These are phyloP conservation scores for Eretmochelys imbricata DNA, from an alignment of 2,113 vertebrate genomes.

Conservation along the genomic window DNA sequence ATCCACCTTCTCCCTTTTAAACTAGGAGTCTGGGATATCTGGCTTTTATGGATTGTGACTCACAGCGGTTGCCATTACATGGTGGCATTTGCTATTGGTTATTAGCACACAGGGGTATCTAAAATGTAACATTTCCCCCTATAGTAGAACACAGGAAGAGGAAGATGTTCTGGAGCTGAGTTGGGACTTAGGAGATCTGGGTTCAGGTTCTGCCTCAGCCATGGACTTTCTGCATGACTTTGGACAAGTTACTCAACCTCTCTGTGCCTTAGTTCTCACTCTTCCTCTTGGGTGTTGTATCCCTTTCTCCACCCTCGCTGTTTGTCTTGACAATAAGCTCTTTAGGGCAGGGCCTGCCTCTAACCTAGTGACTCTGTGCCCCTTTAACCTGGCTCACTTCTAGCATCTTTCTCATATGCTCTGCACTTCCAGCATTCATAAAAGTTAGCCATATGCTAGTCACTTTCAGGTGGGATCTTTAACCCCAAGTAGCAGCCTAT, in stretches of 20 bases:
- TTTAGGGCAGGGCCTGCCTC: not conserved
- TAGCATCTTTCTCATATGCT: not conserved
- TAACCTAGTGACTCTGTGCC: not conserved
- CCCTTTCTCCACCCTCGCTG: not conserved
- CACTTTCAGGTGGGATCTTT: not conserved
- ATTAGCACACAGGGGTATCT: not conserved
- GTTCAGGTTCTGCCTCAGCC: not conserved
- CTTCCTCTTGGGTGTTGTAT: not conserved
- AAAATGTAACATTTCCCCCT: not conserved
- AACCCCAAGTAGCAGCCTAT: not conserved
- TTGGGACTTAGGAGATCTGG: not conserved
- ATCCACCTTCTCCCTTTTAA: not conserved
- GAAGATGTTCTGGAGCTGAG: not conserved
- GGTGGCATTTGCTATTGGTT: not conserved
- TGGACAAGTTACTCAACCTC: not conserved
- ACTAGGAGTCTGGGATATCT: constrained; percentile 15
- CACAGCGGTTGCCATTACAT: not conserved
- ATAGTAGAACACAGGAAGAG: not conserved
- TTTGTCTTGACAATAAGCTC: not conserved
- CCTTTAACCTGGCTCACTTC: not conserved
- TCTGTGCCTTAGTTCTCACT: not conserved
- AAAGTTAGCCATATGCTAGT: not conserved
- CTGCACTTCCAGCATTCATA: not conserved
- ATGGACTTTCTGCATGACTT: not conserved
- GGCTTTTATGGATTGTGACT: not conserved